phyloP scores from a whole-genome alignment of 2,797 vertebrate species.

The Sebastes elongatus region DNA sequence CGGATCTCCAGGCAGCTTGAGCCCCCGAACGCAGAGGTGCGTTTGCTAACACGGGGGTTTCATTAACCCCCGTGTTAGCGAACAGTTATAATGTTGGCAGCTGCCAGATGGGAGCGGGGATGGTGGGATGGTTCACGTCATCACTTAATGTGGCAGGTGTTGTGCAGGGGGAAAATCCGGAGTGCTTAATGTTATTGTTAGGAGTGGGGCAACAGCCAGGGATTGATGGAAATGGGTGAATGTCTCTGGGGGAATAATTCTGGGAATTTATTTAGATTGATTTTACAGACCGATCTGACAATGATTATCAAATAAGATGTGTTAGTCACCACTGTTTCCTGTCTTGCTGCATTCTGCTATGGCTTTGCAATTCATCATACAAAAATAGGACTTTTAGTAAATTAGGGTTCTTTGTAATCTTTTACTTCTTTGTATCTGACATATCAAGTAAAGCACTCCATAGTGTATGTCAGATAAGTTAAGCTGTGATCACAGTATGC shows the following conservation, averaged over 20 bases:
- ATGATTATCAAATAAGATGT: constrained; percentile 1
- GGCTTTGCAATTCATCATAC: background rate
- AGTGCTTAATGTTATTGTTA: constrained; percentile 64
- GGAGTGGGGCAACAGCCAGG: constrained; percentile 14
- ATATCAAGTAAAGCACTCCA: background rate
- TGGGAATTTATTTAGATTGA: constrained; percentile 5
- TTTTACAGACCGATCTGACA: constrained; percentile 3
- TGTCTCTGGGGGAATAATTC: constrained; percentile 11
- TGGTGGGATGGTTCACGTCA: constrained; percentile 68
- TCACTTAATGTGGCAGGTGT: constrained; percentile 75
- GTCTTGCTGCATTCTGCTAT: background rate
- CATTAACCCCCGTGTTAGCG: constrained; percentile 77
- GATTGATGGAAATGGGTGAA: background rate
- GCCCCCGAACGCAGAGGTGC: constrained; percentile 68
- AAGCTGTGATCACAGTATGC: background rate
- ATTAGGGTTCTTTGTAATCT: background rate
- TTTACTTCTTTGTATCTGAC: background rate
- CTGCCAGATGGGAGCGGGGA: constrained; percentile 76
- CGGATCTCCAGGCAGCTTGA: constrained; percentile 74
- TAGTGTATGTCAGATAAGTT: background rate
- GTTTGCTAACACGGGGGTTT: constrained; percentile 72
- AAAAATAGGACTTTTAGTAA: background rate
- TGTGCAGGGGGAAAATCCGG: constrained; percentile 55
- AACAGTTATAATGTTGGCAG: constrained; percentile 73
- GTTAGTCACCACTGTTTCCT: background rate